These are phyloP conservation scores for Brachirus orientalis DNA, from an alignment of 2,113 vertebrate species.

Conservation along the genomic window DNA sequence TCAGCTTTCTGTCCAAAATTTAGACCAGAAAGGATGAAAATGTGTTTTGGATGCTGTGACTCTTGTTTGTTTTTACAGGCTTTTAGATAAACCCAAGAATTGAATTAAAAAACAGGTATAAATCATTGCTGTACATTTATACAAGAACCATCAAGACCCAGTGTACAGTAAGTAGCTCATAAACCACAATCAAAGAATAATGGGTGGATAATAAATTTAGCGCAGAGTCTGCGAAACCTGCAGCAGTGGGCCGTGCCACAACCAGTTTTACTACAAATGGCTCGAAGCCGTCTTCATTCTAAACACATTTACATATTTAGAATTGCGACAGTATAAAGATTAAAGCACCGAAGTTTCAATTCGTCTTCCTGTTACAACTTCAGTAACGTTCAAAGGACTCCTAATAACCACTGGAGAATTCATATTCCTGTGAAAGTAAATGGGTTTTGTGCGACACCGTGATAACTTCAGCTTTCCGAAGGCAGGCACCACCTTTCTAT, in stretches of 20 bases:
- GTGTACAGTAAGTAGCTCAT: slow-evolving; percentile 46
- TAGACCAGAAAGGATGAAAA: slow-evolving; percentile 1
- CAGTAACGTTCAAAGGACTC: slow-evolving; percentile 45
- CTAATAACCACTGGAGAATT: slow-evolving; percentile 39
- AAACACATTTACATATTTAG: slow-evolving; percentile 62
- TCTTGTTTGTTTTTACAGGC: slow-evolving; percentile 6
- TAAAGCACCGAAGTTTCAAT: slow-evolving; percentile 57
- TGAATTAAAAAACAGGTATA: neutral
- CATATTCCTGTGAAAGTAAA: slow-evolving; percentile 39
- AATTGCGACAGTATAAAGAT: slow-evolving; percentile 43
- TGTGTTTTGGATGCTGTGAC: slow-evolving; percentile 2
- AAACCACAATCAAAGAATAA: slow-evolving; percentile 57
- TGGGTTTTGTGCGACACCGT: slow-evolving; percentile 44
- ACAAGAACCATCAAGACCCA: slow-evolving; percentile 38
- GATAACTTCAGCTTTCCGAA: slow-evolving; percentile 42
- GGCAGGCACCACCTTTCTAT: slow-evolving; percentile 28
- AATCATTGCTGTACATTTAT: slow-evolving; percentile 43
- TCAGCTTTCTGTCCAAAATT: slow-evolving; percentile 15
- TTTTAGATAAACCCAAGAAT: slow-evolving; percentile 16
- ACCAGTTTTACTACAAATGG: slow-evolving; percentile 40
- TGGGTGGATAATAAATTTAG: slow-evolving; percentile 64
- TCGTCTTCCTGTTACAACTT: slow-evolving; percentile 55
- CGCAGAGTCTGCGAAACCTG: slow-evolving; percentile 22
- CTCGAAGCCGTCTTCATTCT: slow-evolving; percentile 51
- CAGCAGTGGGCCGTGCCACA: slow-evolving; percentile 24